Evolutionary conservation across 2,888 invertebrate species (phyloP).

Genomic region (Tipula lateralis): DNA sequence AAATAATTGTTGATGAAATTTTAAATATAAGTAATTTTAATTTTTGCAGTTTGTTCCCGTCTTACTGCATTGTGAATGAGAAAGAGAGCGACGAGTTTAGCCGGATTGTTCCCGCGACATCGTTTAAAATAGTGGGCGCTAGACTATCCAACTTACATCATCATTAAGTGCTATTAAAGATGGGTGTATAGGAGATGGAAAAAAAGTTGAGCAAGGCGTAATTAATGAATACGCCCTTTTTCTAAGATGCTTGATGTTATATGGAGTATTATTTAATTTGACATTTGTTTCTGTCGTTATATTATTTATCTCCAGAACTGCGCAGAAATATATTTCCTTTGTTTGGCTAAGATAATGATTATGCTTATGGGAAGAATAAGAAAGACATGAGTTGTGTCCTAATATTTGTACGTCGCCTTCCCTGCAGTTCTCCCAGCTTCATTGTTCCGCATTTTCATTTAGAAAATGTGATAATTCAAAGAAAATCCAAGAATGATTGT

Average conservation of each 20-base stretch:
- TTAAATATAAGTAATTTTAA: not conserved
- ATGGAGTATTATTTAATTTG: no score
- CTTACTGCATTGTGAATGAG: not conserved
- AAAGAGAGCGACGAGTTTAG: not conserved
- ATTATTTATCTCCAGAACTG: no score
- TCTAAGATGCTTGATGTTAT: not conserved
- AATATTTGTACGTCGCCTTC: no score
- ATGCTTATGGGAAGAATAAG: no score
- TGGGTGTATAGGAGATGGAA: not conserved
- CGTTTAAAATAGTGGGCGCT: not conserved
- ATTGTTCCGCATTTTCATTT: no score
- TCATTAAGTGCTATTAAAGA: not conserved
- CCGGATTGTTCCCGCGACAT: not conserved
- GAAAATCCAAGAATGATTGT: no score
- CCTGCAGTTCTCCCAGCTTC: no score
- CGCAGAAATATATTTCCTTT: no score
- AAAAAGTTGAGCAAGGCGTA: not conserved
- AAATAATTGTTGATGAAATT: constrained; percentile 11
- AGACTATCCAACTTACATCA: not conserved
- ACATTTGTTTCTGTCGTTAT: no score
- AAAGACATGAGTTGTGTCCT: no score
- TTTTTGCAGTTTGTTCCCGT: not conserved
- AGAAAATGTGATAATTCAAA: no score
- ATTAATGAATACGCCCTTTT: not conserved
- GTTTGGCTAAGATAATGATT: no score